Base-by-base conservation (phyloP, 2,113 vertebrate species). In the Forbesichthys agassizii region DNA sequence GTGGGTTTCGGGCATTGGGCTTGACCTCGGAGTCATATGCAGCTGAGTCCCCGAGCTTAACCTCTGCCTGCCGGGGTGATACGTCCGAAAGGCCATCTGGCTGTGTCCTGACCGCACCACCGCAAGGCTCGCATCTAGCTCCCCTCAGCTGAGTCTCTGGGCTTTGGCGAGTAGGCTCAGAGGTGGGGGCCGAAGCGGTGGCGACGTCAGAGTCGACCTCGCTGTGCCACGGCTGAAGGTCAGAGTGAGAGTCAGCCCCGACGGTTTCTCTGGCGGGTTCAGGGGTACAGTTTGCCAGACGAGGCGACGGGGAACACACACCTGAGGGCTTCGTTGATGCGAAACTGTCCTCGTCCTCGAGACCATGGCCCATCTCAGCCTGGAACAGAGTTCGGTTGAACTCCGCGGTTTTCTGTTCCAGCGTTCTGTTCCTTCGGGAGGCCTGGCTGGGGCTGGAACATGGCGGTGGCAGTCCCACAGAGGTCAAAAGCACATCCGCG, bases 301-400 rank as follows among this genome's bases (percentile, higher is more conserved):
- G 18, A 11, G 36, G 57, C 33, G 68, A 60, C 5, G 72, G 73
- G 71, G 47, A 58, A 58, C 52, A 62, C 67, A 61, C 51, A 61
- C 74, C 68, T 63, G 66, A 18, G 64, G 59, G 60, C 64, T 84
- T 74, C 46, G 52, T 53, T 55, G 47, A 69, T 59, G 52, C 56
- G 18, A 53, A 55, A 64, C 58, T 47, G 71, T 90, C 77, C 56
- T 68, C 54, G 16, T 77, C 70, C n/a, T 84, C 62, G 9, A 78
- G 83, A 13, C 80, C 85, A 27, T 62, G 82, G 4, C 85, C 52
- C 93, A 94, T 95, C 71, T 93, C 95, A 48, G 95, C 94, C 75
- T 97, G 95, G 86, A 98, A 99, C 10, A 99, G 91, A 57, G 91
- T 93, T 64, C 96, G 91, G 84, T 98, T 98, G 86, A 99, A 98